Base-by-base conservation (phyloP, 2,888 invertebrate species). In the Leistus spinibarbis region DNA sequence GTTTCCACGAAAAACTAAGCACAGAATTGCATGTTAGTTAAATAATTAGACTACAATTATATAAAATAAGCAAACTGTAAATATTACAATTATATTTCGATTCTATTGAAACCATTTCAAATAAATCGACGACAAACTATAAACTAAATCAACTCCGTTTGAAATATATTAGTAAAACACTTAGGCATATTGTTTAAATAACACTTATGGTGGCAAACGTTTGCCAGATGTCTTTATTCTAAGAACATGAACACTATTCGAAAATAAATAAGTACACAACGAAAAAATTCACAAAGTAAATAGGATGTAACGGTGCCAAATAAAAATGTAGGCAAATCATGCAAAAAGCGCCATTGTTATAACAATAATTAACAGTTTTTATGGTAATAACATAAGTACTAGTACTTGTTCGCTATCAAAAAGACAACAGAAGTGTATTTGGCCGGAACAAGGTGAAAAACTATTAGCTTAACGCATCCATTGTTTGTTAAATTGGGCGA, bases 281-380 rank as follows among this genome's bases (percentile, higher is more conserved):
- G 19, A 54, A 53, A 71, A 71, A 71, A 70, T 40, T 16, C 7
- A 53, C 17, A n/a, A 19, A 20, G 63, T 23, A 63, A 63, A 63
- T 63, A 70, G 20, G 16, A 60, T 22, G 63, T 71, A 71, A 71
- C 70, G 62, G 63, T 70, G 62, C 53, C 40, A 27, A 40, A 40
- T 40, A 40, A 40, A 40, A 40, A 40, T 40, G 40, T 3, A 40
- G 7, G 40, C 40, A 40, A 40, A 40, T 40, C 1, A 40, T 54
- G 53, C 53, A 23, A 60, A 60, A 22, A 60, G 10, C 57, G 16
- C 1, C 60, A 54, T 71, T 63, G 63, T 64, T 71, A 71, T 63
- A 71, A 71, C 7, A 62, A 71, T 63, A 16, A 54, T 70, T 64
- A 54, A 64, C 54, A 53, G 10, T 71, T 71, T 71, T 71, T 64